phyloP scores from a whole-genome alignment of 2,797 vertebrate species.

The Dryobates pubescens region DNA sequence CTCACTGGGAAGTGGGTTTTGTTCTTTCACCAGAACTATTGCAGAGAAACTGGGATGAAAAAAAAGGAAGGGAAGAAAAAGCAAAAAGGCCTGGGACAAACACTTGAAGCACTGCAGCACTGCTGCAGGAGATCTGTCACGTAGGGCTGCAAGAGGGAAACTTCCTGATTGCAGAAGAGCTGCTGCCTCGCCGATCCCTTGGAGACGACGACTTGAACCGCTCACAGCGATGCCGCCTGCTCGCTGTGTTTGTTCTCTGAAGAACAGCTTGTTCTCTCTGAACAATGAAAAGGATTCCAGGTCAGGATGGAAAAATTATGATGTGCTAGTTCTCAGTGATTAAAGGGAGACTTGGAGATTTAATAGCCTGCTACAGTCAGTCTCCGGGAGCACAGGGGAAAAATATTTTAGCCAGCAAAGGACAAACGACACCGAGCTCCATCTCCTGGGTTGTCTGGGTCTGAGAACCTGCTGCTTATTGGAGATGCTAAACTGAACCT shows the following conservation, averaged over 20 bases:
- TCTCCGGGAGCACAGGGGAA: neutral
- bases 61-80: rapidly evolving
- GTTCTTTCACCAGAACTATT: conserved; percentile 12
- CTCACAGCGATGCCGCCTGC: conserved; percentile 3
- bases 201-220: conserved; percentile 30
- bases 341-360: conserved; percentile 56
- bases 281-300: conserved; percentile 66
- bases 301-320: conserved; percentile 64
- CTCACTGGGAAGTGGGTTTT: neutral
- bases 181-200: neutral
- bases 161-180: conserved; percentile 7
- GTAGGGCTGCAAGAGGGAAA: neutral
- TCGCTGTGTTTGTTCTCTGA: conserved; percentile 33
- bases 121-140: conserved; percentile 12
- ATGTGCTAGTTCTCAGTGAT: conserved; percentile 54
- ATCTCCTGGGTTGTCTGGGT: neutral
- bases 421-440: neutral
- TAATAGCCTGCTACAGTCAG: conserved; percentile 31
- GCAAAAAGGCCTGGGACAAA: neutral
- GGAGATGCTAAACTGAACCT: neutral
- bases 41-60: neutral
- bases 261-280: conserved; percentile 59
- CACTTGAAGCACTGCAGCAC: neutral
- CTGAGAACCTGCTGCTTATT: neutral
- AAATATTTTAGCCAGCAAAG: neutral